Conservation (phyloP, 2,797 vertebrate species). For the Protonibea diacanthus region DNA sequence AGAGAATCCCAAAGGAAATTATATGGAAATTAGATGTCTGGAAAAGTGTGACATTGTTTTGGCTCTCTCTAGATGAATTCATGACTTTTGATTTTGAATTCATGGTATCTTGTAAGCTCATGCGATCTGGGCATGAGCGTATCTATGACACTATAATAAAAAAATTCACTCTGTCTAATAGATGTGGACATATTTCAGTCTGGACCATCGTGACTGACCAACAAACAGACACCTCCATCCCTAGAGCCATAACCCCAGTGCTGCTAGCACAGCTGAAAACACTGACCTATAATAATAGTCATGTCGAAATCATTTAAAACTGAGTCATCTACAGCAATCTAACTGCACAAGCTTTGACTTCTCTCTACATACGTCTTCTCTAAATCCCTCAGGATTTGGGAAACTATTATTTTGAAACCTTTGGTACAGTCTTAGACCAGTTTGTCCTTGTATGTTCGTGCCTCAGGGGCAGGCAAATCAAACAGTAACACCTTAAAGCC, state of each 20-base stretch:
- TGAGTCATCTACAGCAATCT: not conserved
- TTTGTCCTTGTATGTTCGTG: not conserved
- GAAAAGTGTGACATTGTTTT: too few relatives aligned
- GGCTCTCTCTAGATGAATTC: too few relatives aligned
- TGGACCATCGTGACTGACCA: not conserved
- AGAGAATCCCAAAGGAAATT: too few relatives aligned
- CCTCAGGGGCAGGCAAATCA: not conserved
- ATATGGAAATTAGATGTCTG: too few relatives aligned
- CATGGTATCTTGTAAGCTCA: too few relatives aligned
- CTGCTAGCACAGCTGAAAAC: too few relatives aligned
- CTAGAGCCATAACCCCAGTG: not conserved
- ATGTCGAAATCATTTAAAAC: not conserved
- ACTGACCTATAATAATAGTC: not conserved
- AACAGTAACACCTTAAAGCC: slow-evolving; percentile 7
- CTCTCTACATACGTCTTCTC: slow-evolving; percentile 5
- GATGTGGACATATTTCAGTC: not conserved
- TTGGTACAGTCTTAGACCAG: not conserved
- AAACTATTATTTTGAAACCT: slow-evolving; percentile 3
- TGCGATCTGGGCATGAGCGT: too few relatives aligned
- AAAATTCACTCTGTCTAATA: too few relatives aligned
- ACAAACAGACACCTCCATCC: not conserved
- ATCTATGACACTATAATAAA: too few relatives aligned
- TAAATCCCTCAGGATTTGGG: slow-evolving; percentile 6
- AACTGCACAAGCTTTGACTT: not conserved
- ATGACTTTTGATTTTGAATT: too few relatives aligned